phyloP scores from a whole-genome alignment of 2,888 invertebrate species.

The Agrochola litura region DNA sequence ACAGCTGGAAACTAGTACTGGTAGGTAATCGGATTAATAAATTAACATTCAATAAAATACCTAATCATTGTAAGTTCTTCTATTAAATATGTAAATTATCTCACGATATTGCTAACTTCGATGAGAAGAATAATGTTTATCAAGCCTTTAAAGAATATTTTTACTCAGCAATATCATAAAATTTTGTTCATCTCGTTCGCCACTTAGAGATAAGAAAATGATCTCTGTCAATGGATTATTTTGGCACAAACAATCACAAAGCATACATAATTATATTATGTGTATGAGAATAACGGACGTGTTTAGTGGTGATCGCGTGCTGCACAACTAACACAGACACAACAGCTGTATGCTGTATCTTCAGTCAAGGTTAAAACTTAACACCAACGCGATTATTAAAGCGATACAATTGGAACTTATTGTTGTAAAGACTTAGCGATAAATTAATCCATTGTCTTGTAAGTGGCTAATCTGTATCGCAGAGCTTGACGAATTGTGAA shows the following conservation, averaged over 20 bases:
- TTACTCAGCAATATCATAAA: not conserved
- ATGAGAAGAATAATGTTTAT: conserved; percentile 15
- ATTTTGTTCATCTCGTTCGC: conserved; percentile 7
- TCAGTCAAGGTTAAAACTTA: conserved; percentile 66
- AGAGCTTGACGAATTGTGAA: conserved; percentile 38
- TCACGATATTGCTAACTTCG: conserved; percentile 7
- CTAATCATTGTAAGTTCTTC: not conserved
- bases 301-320: conserved; percentile 67
- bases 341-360: conserved; percentile 59
- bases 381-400: conserved; percentile 55
- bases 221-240: conserved; percentile 47
- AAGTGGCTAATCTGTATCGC: conserved; percentile 44
- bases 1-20: not conserved
- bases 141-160: not conserved
- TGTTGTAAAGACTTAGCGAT: conserved; percentile 52
- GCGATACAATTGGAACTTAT: conserved; percentile 60
- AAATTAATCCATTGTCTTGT: conserved; percentile 61
- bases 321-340: conserved; percentile 55
- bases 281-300: conserved; percentile 42
- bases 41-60: conserved; percentile 17
- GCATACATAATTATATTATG: conserved; percentile 11
- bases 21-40: not conserved
- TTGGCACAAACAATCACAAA: conserved; percentile 43
- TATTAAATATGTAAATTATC: not conserved
- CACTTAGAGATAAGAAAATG: conserved; percentile 16